Conservation (phyloP, 2,888 invertebrate species). For the Allolobophora icterica region DNA sequence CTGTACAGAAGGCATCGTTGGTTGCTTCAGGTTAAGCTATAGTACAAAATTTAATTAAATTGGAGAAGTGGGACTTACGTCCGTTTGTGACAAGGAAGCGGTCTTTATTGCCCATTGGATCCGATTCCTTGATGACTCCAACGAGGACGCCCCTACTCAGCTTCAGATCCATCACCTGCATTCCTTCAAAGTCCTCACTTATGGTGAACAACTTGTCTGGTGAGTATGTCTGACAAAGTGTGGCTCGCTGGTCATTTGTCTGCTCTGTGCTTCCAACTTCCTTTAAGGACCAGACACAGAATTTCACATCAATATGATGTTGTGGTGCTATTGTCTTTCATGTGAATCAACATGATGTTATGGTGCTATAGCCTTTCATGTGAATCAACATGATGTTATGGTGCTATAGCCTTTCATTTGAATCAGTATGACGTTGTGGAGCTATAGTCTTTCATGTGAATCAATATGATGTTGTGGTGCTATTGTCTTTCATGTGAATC, state of each 20-base stretch:
- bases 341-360: background rate
- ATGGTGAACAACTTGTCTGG: conserved; percentile 66
- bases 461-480: background rate
- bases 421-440: background rate
- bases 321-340: background rate
- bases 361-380: too few relatives aligned
- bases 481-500: background rate
- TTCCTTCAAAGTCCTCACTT: conserved; percentile 62
- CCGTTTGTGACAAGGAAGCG: conserved; percentile 73
- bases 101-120: conserved; percentile 70
- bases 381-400: background rate
- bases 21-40: background rate
- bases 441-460: too few relatives aligned
- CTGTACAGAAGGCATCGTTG: too few relatives aligned
- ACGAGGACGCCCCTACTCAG: conserved; percentile 67
- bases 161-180: conserved; percentile 64
- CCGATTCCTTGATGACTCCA: conserved; percentile 70
- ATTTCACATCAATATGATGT: background rate
- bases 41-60: background rate
- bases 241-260: background rate
- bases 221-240: conserved; percentile 65
- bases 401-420: background rate
- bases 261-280: background rate
- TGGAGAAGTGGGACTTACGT: conserved; percentile 52
- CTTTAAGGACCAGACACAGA: background rate